Base-by-base conservation (phyloP, 2,888 invertebrate species). In the Amphipoea oculea region DNA sequence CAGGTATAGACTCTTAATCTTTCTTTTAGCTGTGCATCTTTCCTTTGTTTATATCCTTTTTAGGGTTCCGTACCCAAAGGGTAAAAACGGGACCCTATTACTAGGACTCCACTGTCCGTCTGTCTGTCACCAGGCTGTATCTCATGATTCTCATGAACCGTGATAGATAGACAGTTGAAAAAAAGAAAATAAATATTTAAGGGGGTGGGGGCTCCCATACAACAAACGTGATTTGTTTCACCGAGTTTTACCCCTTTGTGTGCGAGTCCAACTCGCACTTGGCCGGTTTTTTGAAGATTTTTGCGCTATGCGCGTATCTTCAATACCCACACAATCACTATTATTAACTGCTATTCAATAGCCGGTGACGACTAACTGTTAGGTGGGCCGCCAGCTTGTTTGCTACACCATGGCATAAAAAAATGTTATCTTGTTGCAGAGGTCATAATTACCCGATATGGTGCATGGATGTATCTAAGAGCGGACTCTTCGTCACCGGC, bases 371-470 rank as follows among this genome's bases (percentile, higher is more conserved):
- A 48, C 12, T 69, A 29, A 29, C 7, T 12, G 29, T 45, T n/a
- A 45, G 45, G 12, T 48, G 48, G 29, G 29, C 20, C 29, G 20
- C 68, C 29, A 48, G 12, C 7, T 29, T 29, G 20, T 20, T 69
- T 69, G 3, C 68, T 20, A 69, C 48, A 20, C 12, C 29, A 51
- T 36, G 23, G 2, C 51, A 69, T 69, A 14, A 23, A 36, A 36
- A 9, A 4, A 23, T 42, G 20, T 62, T 67, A 79, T 72, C 81
- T 70, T 76, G 74, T 95, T 94, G 14, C 92, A 94, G 98, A 90
- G 99, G 99, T 54, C 99, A 99, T 94, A 98, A 98, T 92, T 98
- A 98, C 92, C 98, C 99, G 1, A 98, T 99, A 86, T 99, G 99
- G 98, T 98, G 98, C 93, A 97, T 99, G 93, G 98, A 98, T 92